Conservation (phyloP, 2,113 vertebrate species). For the Myiagra hebetior region DNA sequence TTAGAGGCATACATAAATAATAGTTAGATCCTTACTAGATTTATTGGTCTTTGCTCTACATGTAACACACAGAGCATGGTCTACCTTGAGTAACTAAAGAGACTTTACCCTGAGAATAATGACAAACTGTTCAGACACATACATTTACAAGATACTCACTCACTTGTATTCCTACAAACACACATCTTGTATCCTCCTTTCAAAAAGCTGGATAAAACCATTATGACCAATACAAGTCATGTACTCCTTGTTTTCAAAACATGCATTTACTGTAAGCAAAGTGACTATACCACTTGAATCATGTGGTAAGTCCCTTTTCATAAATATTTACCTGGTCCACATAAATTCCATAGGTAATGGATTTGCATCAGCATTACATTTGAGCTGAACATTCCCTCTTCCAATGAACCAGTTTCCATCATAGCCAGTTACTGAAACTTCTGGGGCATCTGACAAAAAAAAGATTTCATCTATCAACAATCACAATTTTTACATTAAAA, state of each 20-base stretch:
- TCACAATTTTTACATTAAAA: neutral
- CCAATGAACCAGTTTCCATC: conserved; percentile 90
- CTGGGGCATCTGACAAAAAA: conserved; percentile 84
- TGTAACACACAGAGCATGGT: neutral
- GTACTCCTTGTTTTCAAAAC: neutral
- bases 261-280: neutral
- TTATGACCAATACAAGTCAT: neutral
- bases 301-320: neutral
- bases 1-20: neutral
- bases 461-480: neutral
- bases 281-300: neutral
- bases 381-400: conserved; percentile 86
- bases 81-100: neutral
- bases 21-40: neutral
- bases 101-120: neutral
- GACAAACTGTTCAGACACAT: neutral
- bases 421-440: conserved; percentile 82
- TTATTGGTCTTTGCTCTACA: neutral
- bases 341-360: conserved; percentile 82
- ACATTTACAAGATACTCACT: neutral
- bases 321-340: conserved; percentile 86
- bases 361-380: conserved; percentile 90
- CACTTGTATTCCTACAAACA: neutral
- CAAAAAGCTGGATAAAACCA: neutral
- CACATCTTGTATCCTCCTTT: neutral